Conservation (phyloP, 1,140 invertebrate species). For the Antheraea mylitta region DNA sequence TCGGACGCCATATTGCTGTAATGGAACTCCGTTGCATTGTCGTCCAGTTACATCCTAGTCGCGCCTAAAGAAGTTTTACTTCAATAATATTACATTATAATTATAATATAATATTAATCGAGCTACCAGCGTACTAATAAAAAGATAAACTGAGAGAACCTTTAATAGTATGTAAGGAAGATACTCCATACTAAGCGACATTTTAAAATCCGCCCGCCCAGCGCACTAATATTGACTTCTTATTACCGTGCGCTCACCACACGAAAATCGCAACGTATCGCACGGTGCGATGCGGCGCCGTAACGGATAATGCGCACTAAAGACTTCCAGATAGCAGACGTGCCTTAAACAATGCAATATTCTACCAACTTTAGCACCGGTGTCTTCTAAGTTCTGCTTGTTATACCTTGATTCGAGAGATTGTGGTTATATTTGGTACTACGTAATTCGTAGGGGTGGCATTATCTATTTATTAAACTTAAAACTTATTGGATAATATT, state of each 20-base stretch:
- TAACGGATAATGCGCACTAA: constrained; percentile 36
- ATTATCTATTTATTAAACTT: neutral
- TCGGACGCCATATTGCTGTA: too few species aligned
- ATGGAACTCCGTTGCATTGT: too few species aligned
- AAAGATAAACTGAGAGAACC: too few species aligned
- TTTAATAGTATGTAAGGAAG: too few species aligned
- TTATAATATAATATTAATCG: too few species aligned
- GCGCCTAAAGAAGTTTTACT: too few species aligned
- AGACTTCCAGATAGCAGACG: constrained; percentile 39
- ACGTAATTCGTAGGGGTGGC: neutral
- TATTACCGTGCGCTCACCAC: constrained; percentile 52
- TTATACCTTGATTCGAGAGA: constrained; percentile 10
- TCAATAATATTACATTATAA: too few species aligned
- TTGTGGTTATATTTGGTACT: neutral
- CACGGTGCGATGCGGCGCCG: constrained; percentile 17
- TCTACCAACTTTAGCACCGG: constrained; percentile 42
- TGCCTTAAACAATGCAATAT: constrained; percentile 38
- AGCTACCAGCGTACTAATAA: too few species aligned
- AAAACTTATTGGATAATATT: too few species aligned
- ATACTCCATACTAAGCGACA: constrained; percentile 30
- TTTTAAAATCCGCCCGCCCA: constrained; percentile 62
- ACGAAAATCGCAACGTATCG: constrained; percentile 46
- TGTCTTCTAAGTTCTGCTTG: constrained; percentile 6
- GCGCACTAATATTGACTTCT: constrained; percentile 74
- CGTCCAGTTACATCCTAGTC: too few species aligned